Percentiles rank a stretch among this genome's conserved stretches.
Conservation (phyloP, 2,888 invertebrate genomes). For the Pantelozetes paolii region DNA sequence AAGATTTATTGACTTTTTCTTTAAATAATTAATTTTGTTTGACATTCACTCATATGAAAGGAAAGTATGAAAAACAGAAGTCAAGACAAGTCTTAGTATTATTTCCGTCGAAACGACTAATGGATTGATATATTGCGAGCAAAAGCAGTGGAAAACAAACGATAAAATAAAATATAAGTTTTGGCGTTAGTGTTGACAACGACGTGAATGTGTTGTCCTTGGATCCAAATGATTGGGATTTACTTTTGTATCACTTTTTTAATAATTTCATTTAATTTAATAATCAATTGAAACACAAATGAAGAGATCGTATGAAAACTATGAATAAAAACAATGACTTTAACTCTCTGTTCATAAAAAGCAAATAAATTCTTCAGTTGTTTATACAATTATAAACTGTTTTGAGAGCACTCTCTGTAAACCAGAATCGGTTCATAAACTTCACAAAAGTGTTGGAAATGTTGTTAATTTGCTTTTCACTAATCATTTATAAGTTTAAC, state of each 20-base stretch:
- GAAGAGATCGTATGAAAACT: not conserved
- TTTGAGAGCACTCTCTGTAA: too few relatives aligned
- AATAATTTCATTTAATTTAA: too few relatives aligned
- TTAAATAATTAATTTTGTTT: not conserved
- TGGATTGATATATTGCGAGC: constrained; percentile 16
- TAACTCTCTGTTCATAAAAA: not conserved
- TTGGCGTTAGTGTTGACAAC: constrained; percentile 24
- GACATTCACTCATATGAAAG: not conserved
- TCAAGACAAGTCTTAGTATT: not conserved
- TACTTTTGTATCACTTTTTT: not conserved
- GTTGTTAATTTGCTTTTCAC: too few relatives aligned
- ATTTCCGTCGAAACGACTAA: not conserved
- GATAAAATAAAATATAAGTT: constrained; percentile 8
- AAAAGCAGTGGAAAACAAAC: constrained; percentile 22
- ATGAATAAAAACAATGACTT: not conserved
- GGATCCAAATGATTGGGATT: not conserved
- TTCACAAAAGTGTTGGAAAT: too few relatives aligned
- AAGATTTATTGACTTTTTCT: not conserved
- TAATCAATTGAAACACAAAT: not conserved
- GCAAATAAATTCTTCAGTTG: too few relatives aligned
- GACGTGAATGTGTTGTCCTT: constrained; percentile 25
- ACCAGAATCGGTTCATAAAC: too few relatives aligned
- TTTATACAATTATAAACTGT: too few relatives aligned
- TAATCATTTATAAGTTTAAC: too few relatives aligned
- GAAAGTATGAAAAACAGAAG: not conserved